phyloP scores from a whole-genome alignment of 2,113 vertebrate species.

The Amazona vittata region DNA sequence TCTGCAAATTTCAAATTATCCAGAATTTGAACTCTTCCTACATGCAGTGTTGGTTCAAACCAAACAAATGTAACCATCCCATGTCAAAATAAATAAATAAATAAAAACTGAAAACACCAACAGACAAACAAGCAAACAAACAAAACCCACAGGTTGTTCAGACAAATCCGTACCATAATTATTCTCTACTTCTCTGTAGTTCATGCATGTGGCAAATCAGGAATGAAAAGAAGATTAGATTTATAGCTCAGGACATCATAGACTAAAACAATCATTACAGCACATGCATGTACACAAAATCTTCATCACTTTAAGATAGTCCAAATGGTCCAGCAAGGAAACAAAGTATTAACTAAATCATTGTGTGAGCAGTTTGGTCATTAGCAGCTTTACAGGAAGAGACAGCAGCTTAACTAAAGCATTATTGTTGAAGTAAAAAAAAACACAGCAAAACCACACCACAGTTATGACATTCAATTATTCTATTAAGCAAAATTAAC shows the following conservation, averaged over 20 bases:
- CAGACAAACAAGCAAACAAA: not conserved
- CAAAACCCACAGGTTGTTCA: not conserved
- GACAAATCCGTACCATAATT: not conserved
- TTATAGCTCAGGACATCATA: constrained; percentile 36
- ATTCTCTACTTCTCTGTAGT: not conserved
- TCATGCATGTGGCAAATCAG: constrained; percentile 51
- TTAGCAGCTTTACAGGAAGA: constrained; percentile 69
- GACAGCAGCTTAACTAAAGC: constrained; percentile 67
- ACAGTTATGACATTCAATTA: constrained; percentile 81
- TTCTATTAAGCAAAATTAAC: constrained; percentile 81
- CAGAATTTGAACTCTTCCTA: not conserved
- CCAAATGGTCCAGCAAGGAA: constrained; percentile 64
- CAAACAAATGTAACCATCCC: not conserved
- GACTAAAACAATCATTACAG: constrained; percentile 71
- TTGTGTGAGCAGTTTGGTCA: constrained; percentile 64
- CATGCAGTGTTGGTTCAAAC: not conserved
- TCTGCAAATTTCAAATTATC: not conserved
- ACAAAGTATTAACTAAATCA: constrained; percentile 61
- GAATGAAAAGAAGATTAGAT: constrained; percentile 56
- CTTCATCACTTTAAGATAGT: constrained; percentile 56
- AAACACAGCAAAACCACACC: not conserved
- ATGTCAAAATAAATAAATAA: not conserved
- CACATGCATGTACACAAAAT: not conserved
- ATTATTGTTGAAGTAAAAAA: constrained; percentile 65
- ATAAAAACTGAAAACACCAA: not conserved